These are phyloP conservation scores for Columbina picui DNA, from an alignment of 2,113 vertebrate species.

Conservation along the genomic window DNA sequence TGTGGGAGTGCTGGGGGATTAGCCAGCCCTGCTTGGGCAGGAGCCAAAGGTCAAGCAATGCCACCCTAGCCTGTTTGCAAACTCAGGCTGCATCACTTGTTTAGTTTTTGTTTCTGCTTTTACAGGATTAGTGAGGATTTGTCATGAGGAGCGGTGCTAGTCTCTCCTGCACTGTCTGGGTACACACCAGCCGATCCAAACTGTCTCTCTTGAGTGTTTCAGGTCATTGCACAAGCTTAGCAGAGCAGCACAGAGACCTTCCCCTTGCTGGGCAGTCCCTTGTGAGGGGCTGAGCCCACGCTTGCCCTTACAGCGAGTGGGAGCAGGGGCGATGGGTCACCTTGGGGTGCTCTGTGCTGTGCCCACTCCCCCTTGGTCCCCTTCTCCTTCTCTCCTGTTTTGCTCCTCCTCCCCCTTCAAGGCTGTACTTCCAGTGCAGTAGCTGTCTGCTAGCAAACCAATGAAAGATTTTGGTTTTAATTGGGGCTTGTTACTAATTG, in stretches of 20 bases:
- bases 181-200: fast-evolving
- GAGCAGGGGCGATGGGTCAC: not conserved
- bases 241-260: not conserved
- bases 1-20: not conserved
- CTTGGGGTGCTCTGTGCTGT: not conserved
- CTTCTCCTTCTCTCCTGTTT: not conserved
- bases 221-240: not conserved
- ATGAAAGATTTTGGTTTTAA: not conserved
- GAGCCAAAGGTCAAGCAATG: not conserved
- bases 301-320: not conserved
- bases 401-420: not conserved
- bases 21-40: not conserved
- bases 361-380: not conserved
- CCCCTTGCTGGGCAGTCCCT: not conserved
- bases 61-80: not conserved
- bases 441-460: not conserved
- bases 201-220: not conserved
- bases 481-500: constrained; percentile 15
- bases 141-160: fast-evolving
- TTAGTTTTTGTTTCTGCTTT: constrained; percentile 24
- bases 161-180: not conserved
- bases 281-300: fast-evolving
- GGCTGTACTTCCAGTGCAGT: not conserved
- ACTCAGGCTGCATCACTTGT: not conserved
- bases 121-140: constrained; percentile 1